These are phyloP conservation scores for Alloscopus bannaensis DNA, from an alignment of 2,888 invertebrate genomes.

Conservation along the genomic window DNA sequence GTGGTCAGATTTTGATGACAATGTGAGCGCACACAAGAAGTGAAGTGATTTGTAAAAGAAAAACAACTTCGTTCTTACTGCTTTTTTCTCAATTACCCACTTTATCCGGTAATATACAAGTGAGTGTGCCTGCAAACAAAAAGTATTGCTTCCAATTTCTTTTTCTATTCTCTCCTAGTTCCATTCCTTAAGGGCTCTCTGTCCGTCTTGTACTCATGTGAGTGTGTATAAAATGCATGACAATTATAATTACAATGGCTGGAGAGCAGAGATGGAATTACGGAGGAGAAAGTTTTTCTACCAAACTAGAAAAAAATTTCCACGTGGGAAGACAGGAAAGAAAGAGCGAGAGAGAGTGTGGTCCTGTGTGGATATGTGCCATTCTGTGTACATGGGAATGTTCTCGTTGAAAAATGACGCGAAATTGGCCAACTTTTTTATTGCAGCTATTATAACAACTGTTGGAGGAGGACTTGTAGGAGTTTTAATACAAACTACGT, in stretches of 20 bases:
- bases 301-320: constrained; percentile 30
- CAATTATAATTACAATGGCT: constrained; percentile 48
- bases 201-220: no score
- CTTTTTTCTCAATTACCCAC: constrained; percentile 27
- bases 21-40: background rate
- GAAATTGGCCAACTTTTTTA: constrained; percentile 54
- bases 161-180: background rate
- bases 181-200: background rate
- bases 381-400: background rate
- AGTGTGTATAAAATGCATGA: constrained; percentile 34
- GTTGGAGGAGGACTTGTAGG: background rate
- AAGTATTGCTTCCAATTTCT: constrained; percentile 3
- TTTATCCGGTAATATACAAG: background rate
- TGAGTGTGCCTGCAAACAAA: background rate
- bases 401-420: constrained; percentile 16
- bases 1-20: constrained; percentile 16
- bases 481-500: background rate
- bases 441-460: constrained; percentile 32
- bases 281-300: constrained; percentile 19
- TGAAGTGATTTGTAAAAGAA: constrained; percentile 24
- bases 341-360: background rate
- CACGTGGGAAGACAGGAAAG: constrained; percentile 19
- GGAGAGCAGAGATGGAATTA: no score
- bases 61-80: constrained; percentile 22
- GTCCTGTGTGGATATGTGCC: background rate